phyloP scores from a whole-genome alignment of 92 coral and sea anemone genomes.

The Pocillopora meandrina region DNA sequence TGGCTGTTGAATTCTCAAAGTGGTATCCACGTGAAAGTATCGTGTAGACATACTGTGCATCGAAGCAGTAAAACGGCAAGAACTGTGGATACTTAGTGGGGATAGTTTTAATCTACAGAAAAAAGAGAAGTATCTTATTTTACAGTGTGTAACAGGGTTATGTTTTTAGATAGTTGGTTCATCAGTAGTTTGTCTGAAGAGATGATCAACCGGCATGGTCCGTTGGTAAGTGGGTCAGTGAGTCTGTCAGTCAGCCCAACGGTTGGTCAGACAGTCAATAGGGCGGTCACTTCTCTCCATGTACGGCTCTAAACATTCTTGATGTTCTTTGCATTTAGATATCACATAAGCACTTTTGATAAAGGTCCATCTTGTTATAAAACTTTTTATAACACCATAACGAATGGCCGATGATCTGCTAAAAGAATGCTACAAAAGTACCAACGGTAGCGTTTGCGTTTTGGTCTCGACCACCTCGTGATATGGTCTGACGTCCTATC shows the following conservation, averaged over 20 bases:
- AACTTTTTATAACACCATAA: too few species aligned
- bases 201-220: background rate
- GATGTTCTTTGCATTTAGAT: background rate
- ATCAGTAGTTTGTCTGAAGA: too few species aligned
- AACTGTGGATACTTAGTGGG: conserved; percentile 35
- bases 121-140: background rate
- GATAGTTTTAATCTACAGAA: conserved; percentile 30
- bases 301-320: background rate
- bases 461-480: too few species aligned
- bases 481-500: too few species aligned
- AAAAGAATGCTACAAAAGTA: too few species aligned
- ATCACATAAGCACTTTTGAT: background rate
- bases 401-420: too few species aligned
- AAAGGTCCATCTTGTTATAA: too few species aligned
- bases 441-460: too few species aligned
- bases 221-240: background rate
- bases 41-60: conserved; percentile 76
- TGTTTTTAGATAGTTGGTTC: background rate
- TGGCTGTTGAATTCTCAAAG: conserved; percentile 56
- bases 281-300: background rate
- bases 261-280: background rate
- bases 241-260: background rate
- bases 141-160: too few species aligned
- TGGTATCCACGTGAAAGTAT: conserved; percentile 80
- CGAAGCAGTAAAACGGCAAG: conserved; percentile 68